A percentile compares a stretch with the other conserved stretches of the same genome.
phyloP scores from a whole-genome alignment of 64 coral and sea anemone species.

The Dendronephthya gigantea region DNA sequence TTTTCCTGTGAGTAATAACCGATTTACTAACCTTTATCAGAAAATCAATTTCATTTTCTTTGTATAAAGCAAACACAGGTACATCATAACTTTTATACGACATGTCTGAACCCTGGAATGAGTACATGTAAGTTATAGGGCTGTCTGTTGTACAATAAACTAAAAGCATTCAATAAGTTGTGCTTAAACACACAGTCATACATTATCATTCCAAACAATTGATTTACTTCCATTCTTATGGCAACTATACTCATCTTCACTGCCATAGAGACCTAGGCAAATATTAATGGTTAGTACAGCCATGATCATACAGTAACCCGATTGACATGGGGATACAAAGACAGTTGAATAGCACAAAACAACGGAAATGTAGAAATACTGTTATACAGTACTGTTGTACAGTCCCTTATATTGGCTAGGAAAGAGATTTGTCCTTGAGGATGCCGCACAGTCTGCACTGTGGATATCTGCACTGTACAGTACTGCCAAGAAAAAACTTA shows the following conservation, averaged over 20 bases:
- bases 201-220: conserved; percentile 53
- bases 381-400: too few relatives aligned
- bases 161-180: background rate
- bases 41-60: conserved; percentile 50
- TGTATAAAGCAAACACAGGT: conserved; percentile 70
- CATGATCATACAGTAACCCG: too few relatives aligned
- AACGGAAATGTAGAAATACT: too few relatives aligned
- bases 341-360: too few relatives aligned
- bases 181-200: conserved; percentile 6
- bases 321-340: too few relatives aligned
- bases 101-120: conserved; percentile 68
- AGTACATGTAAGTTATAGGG: background rate
- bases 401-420: background rate
- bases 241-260: conserved; percentile 6
- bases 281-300: background rate
- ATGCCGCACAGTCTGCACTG: too few relatives aligned
- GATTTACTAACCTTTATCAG: conserved; percentile 15
- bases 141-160: background rate
- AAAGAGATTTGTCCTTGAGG: background rate
- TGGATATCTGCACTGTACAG: too few relatives aligned
- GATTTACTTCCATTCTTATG: conserved; percentile 15
- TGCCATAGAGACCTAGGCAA: conserved; percentile 44
- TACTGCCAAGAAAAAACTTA: too few relatives aligned
- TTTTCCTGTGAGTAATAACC: background rate
- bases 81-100: conserved; percentile 77